Base-by-base conservation (phyloP, 2,888 invertebrate species). In the Synergus laeviventris region DNA sequence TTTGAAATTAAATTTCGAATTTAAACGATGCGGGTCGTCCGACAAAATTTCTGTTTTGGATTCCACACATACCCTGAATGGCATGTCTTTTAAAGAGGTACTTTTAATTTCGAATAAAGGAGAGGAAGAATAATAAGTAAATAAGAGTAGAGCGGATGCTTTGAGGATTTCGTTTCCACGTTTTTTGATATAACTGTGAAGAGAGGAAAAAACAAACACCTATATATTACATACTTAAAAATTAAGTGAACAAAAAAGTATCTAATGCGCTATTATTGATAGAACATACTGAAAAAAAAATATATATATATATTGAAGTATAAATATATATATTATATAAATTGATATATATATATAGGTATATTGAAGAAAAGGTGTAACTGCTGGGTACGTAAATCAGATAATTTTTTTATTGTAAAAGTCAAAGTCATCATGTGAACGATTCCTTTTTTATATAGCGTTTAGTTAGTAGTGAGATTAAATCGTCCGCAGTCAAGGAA, bases 41-140 rank as follows among this genome's bases (percentile, higher is more conserved):
- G 84, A 85, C 87, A 87, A 88, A 90, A 90, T 88, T 89, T 88
- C 88, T 86, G 86, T 90, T 90, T 90, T 85, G 89, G 90, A 90
- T 87, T 86, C 86, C 89, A 90, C 88, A 89, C 89, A 93, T 93
- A 94, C 95, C 95, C 95, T 94, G 94, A 94, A 93, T 94, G 95
- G 95, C 95, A 94, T 90, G 88, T 91, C 82, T 84, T 80, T 81
- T 81, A 78, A 82, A 79, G 85, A 86, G 79, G 84, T 81, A 82
- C 86, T 84, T 86, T 81, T 79, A 74, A 82, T 86, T 87, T 84
- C 83, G 78, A 81, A 76, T 75, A 81, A 81, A 79, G 76, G 77
- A 74, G 80, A 81, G 78, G 76, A 78, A 82, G 73, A 84, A 79
- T 81, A 82, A 82, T 80, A 80, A 81, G 80, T 81, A 82, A 83